phyloP scores from a whole-genome alignment of 2,797 vertebrate species.

The Oreochromis grahami region DNA sequence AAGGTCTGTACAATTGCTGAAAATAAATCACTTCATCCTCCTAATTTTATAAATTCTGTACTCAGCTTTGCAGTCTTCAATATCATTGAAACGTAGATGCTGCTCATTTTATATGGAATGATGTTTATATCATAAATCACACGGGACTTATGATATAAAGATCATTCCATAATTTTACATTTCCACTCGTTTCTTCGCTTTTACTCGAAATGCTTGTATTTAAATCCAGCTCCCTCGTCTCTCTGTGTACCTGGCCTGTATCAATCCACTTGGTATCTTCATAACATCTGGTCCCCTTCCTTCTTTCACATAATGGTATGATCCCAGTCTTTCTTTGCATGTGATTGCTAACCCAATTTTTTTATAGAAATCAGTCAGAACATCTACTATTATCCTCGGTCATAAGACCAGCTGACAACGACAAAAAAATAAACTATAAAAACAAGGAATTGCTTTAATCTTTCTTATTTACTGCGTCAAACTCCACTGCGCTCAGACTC shows the following conservation, averaged over 20 bases:
- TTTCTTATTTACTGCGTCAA: not conserved
- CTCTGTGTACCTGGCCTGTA: not conserved
- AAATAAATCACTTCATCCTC: not conserved
- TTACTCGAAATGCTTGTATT: not conserved
- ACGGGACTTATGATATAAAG: not conserved
- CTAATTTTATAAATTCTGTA: not conserved
- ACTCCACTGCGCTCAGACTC: not conserved
- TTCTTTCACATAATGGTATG: not conserved
- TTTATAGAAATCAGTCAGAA: not conserved
- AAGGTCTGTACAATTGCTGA: not conserved
- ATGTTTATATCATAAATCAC: not conserved
- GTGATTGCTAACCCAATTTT: not conserved
- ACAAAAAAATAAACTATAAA: not conserved
- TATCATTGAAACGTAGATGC: not conserved
- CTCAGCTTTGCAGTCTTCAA: not conserved
- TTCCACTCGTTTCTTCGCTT: not conserved
- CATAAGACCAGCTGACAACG: not conserved
- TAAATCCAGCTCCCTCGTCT: not conserved
- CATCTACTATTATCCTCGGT: not conserved
- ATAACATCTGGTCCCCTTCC: not conserved
- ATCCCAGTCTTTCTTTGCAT: not conserved
- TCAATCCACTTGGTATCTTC: not conserved
- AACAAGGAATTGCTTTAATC: not conserved
- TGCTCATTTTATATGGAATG: not conserved
- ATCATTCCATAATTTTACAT: not conserved